A percentile compares a stretch with the other conserved stretches of the same genome.
These are phyloP conservation scores for Diplolepis rosae DNA, from an alignment of 2,888 invertebrate genomes.

Conservation along the genomic window DNA sequence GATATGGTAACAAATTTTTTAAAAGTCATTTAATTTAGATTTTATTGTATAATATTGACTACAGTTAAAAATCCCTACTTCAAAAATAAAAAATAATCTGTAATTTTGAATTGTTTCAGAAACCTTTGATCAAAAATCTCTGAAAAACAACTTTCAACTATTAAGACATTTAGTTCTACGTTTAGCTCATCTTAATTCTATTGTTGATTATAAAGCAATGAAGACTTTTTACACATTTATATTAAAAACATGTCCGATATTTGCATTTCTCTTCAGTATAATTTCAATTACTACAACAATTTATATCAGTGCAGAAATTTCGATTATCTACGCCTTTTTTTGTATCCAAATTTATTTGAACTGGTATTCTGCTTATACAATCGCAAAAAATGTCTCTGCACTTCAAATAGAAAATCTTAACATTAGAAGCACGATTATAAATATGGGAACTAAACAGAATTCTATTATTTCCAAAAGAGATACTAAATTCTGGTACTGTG, in stretches of 20 bases:
- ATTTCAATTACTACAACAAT: slow-evolving; percentile 55
- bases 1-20: no score
- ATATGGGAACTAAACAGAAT: slow-evolving; percentile 9
- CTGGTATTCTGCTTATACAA: slow-evolving; percentile 62
- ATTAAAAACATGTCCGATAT: slow-evolving; percentile 53
- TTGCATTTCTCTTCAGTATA: slow-evolving; percentile 58
- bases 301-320: slow-evolving; percentile 57
- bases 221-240: slow-evolving; percentile 37
- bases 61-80: no score
- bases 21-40: no score
- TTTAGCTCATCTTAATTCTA: background rate
- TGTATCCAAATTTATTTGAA: slow-evolving; percentile 63
- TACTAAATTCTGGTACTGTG: slow-evolving; percentile 63
- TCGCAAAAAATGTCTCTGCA: slow-evolving; percentile 52
- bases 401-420: slow-evolving; percentile 36
- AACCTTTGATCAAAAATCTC: background rate
- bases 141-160: background rate
- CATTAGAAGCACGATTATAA: slow-evolving; percentile 36
- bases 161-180: background rate
- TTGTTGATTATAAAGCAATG: background rate
- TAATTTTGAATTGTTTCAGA: background rate
- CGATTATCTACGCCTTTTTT: slow-evolving; percentile 56
- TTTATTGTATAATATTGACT: no score
- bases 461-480: slow-evolving; percentile 3
- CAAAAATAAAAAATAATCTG: background rate